Conservation (phyloP, 2,113 vertebrate species). For the Alligator sinensis region DNA sequence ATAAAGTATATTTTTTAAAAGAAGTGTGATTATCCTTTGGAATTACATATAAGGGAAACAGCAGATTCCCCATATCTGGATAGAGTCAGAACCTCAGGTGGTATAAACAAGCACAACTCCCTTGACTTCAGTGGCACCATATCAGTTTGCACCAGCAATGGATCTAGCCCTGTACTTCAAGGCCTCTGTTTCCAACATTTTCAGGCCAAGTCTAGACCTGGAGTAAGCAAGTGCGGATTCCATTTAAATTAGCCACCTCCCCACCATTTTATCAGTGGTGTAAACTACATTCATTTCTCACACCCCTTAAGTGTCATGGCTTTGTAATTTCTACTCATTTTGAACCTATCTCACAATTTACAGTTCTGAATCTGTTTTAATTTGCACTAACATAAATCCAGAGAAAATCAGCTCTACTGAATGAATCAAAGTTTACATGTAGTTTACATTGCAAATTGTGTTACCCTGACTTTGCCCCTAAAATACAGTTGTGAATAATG, state of each 20-base stretch:
- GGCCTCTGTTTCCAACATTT: not conserved
- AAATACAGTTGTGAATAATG: not conserved
- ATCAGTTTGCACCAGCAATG: fast-evolving
- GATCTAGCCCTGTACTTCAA: not conserved
- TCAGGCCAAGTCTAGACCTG: not conserved
- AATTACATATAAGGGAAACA: not conserved
- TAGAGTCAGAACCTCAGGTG: not conserved
- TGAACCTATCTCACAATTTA: not conserved
- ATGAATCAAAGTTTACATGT: not conserved
- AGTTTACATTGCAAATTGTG: not conserved
- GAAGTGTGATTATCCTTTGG: not conserved
- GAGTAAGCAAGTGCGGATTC: not conserved
- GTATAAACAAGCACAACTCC: not conserved
- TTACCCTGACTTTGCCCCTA: not conserved
- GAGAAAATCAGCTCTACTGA: not conserved
- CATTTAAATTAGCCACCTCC: too few relatives aligned
- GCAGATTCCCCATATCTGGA: not conserved
- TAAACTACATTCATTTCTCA: not conserved
- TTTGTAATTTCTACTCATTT: not conserved
- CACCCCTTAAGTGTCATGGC: not conserved
- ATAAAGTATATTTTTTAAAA: not conserved
- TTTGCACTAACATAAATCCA: not conserved
- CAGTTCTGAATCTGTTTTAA: not conserved
- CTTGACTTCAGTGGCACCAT: not conserved
- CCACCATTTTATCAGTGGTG: too few relatives aligned